These are phyloP conservation scores for Craseonycteris thonglongyai DNA, from an alignment of 2,113 vertebrate genomes.

Conservation along the genomic window DNA sequence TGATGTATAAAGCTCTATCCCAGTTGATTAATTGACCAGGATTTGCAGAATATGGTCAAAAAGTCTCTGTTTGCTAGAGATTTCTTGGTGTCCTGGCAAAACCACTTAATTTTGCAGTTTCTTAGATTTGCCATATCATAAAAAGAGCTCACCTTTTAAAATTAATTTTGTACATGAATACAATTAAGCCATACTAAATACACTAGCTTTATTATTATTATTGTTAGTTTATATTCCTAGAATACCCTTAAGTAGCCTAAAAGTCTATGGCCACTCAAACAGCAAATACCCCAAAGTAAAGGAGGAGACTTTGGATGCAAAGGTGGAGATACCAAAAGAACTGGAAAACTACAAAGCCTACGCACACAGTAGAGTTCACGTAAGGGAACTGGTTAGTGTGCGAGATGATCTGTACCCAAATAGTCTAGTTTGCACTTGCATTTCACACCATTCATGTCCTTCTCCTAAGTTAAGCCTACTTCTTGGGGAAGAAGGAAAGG, in stretches of 20 bases:
- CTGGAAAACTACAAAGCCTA: slow-evolving; percentile 74
- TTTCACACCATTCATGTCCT: neutral
- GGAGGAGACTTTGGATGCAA: slow-evolving; percentile 73
- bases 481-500: neutral
- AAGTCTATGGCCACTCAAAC: slow-evolving; percentile 71
- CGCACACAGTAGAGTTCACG: slow-evolving; percentile 76
- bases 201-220: no score
- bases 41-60: neutral
- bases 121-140: neutral
- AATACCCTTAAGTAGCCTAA: slow-evolving; percentile 79
- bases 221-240: no score
- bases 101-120: neutral
- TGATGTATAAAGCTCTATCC: neutral
- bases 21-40: neutral
- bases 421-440: neutral
- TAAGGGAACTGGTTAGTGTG: neutral
- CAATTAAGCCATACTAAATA: neutral
- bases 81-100: neutral
- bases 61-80: neutral
- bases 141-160: no score
- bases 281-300: slow-evolving; percentile 70
- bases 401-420: neutral
- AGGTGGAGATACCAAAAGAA: slow-evolving; percentile 69
- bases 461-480: neutral
- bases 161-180: neutral